These are phyloP conservation scores for Aldrovandia affinis DNA, from an alignment of 2,797 vertebrate genomes.

Conservation along the genomic window DNA sequence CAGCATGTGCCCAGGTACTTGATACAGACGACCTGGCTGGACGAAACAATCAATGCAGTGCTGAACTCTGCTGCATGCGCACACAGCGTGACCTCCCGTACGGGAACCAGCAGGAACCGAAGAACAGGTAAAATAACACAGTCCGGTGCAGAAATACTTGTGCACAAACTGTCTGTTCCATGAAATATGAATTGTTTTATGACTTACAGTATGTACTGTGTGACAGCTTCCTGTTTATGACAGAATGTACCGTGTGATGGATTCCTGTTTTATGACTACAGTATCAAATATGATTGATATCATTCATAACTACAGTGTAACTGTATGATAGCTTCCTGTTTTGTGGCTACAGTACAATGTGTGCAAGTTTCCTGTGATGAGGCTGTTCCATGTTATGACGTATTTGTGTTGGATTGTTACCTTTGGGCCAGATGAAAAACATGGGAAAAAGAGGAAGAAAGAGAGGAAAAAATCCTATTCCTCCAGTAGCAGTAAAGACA, in stretches of 20 bases:
- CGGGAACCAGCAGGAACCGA: constrained; percentile 66
- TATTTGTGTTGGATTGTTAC: background rate
- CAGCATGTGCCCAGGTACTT: constrained; percentile 85
- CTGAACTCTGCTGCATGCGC: constrained; percentile 87
- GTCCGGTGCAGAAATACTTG: background rate
- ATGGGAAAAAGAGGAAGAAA: constrained; percentile 76
- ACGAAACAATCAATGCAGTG: constrained; percentile 95
- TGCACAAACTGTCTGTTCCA: background rate
- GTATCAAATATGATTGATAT: background rate
- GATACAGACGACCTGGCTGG: constrained; percentile 86
- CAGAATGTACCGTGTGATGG: background rate
- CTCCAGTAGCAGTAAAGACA: constrained; percentile 58
- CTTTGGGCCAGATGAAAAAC: constrained; percentile 71
- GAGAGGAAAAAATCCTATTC: constrained; percentile 50
- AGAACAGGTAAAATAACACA: constrained; percentile 62
- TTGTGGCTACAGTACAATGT: background rate
- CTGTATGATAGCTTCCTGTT: background rate
- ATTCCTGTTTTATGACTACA: background rate
- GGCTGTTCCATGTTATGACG: background rate
- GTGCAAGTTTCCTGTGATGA: background rate
- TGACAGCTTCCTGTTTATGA: background rate
- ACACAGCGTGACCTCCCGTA: constrained; percentile 74
- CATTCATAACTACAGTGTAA: background rate
- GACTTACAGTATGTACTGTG: background rate
- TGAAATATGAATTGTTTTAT: background rate